Evolutionary conservation across 2,797 vertebrate species (phyloP).

Genomic region (Ciconia nigra): DNA sequence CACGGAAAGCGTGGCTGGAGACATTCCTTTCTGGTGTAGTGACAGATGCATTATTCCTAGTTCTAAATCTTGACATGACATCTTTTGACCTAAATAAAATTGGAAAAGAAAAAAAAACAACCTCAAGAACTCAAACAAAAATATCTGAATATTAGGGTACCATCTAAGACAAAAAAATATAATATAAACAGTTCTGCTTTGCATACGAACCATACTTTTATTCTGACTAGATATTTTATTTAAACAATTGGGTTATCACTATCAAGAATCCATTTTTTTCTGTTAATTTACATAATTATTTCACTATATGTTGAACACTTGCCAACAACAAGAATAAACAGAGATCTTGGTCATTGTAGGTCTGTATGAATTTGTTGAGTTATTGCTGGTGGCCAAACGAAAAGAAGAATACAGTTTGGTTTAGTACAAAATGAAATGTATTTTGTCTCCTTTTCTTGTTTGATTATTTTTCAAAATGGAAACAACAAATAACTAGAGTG

Average conservation of each 20-base stretch:
- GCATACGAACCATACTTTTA: background rate
- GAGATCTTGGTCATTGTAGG: background rate
- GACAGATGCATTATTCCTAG: background rate
- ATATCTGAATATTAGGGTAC: background rate
- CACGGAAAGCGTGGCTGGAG: background rate
- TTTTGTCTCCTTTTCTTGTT: background rate
- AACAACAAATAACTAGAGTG: background rate
- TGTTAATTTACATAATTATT: background rate
- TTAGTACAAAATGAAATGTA: background rate
- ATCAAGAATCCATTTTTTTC: background rate
- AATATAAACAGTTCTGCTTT: background rate
- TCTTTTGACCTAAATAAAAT: constrained; percentile 26
- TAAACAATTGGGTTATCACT: background rate
- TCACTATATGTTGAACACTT: background rate
- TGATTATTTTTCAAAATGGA: background rate
- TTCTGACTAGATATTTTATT: background rate
- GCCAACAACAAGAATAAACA: background rate
- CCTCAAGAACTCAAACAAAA: background rate
- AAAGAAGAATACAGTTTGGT: background rate
- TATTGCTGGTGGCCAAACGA: background rate
- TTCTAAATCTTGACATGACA: background rate
- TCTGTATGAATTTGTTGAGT: background rate
- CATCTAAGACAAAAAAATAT: background rate
- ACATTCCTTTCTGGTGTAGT: background rate
- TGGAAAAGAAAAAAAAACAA: background rate